phyloP scores from a whole-genome alignment of 2,888 invertebrate genomes.

The Uropetala carovei region DNA sequence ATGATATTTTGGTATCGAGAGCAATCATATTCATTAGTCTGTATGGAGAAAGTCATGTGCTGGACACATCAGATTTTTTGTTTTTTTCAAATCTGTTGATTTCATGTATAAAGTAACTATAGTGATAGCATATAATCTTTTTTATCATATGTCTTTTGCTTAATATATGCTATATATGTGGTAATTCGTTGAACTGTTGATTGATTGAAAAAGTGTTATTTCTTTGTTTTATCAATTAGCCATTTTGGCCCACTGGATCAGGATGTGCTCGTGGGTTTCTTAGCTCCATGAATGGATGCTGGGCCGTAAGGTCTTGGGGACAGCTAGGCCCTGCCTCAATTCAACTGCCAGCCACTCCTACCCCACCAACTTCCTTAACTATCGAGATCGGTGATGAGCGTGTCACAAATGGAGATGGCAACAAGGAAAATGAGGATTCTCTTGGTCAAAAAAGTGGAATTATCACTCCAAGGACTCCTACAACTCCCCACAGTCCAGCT shows the following conservation, averaged over 20 bases:
- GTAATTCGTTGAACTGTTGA: not conserved
- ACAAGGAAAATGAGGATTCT: conserved; percentile 51
- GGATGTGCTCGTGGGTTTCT: conserved; percentile 98
- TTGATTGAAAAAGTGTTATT: not conserved
- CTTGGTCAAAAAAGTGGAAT: conserved; percentile 10
- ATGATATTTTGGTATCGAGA: too few species aligned
- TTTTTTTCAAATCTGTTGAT: not conserved
- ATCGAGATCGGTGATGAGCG: conserved; percentile 42
- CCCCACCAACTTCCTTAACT: conserved; percentile 9
- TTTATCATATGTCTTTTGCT: too few species aligned
- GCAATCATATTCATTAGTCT: too few species aligned
- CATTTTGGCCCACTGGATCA: conserved; percentile 99
- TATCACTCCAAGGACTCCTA: conserved; percentile 22
- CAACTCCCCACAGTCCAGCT: conserved; percentile 33
- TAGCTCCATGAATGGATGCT: conserved; percentile 96
- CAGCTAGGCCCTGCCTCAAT: conserved; percentile 43
- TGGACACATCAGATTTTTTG: too few species aligned
- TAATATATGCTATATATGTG: too few species aligned
- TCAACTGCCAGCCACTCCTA: conserved; percentile 33
- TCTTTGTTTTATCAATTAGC: conserved; percentile 75
- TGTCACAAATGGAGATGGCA: conserved; percentile 52
- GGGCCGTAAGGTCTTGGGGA: conserved; percentile 94
- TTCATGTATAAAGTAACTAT: too few species aligned
- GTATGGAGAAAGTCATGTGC: too few species aligned
- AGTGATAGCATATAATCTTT: too few species aligned